A percentile compares a stretch with the other conserved stretches of the same genome.
These are phyloP conservation scores for Galeopterus variegatus DNA, from an alignment of 2,113 vertebrate genomes.

Conservation along the genomic window DNA sequence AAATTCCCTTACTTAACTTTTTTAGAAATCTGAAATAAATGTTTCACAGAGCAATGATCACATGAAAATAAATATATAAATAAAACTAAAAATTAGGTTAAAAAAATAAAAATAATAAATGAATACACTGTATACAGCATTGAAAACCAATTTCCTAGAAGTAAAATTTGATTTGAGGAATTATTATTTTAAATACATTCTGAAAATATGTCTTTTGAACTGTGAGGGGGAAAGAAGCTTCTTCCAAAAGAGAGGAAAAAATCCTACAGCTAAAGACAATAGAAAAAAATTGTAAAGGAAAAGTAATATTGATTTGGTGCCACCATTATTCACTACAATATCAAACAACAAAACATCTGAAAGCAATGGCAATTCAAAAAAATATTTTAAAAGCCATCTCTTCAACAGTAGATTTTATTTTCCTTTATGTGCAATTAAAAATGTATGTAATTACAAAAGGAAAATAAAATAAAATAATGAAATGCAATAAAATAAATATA, in stretches of 20 bases:
- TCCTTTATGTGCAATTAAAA: constrained; percentile 17
- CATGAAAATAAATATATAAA: too few relatives aligned
- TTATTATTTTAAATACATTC: constrained; percentile 55
- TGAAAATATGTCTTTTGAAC: constrained; percentile 53
- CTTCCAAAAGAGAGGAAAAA: not conserved
- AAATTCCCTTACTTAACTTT: too few relatives aligned
- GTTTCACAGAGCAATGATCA: too few relatives aligned
- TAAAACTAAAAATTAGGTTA: not conserved
- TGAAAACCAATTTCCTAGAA: constrained; percentile 20
- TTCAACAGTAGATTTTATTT: constrained; percentile 5
- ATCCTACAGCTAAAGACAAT: not conserved
- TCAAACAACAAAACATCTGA: not conserved
- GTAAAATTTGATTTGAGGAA: constrained; percentile 41
- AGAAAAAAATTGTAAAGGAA: not conserved
- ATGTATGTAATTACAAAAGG: not conserved
- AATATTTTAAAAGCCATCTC: not conserved
- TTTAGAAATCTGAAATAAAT: too few relatives aligned
- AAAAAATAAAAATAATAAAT: constrained; percentile 2
- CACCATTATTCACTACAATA: not conserved
- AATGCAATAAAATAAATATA: not conserved
- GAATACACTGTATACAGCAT: not conserved
- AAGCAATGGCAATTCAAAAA: not conserved
- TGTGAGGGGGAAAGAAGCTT: not conserved
- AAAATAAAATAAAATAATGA: too few relatives aligned
- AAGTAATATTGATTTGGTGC: not conserved